phyloP scores from a whole-genome alignment of 2,888 invertebrate genomes.

The Pseudococcus jackbeardsleyi region DNA sequence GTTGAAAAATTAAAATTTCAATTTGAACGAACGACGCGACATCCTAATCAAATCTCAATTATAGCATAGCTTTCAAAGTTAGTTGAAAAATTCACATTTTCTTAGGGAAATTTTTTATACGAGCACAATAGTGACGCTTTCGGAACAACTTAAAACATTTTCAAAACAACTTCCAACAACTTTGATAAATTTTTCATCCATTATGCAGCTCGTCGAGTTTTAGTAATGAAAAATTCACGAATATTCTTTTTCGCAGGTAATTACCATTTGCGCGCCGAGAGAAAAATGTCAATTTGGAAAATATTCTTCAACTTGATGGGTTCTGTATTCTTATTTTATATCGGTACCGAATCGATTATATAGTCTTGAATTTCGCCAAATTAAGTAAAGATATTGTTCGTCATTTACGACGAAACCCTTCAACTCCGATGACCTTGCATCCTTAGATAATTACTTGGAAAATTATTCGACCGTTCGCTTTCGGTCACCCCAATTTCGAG shows the following conservation, averaged over 20 bases:
- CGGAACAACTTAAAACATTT: background rate
- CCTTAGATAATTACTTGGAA: background rate
- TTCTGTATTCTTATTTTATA: background rate
- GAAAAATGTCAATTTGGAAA: background rate
- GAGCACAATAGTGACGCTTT: background rate
- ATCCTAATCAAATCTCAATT: conserved; percentile 23
- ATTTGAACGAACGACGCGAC: background rate
- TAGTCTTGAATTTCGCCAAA: background rate
- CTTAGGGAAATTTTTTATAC: background rate
- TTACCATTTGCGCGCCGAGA: background rate
- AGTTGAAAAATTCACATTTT: conserved; percentile 7
- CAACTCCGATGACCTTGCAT: background rate
- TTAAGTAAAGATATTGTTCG: background rate
- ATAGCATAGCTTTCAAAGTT: background rate
- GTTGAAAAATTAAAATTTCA: background rate
- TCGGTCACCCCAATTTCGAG: background rate
- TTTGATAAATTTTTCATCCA: conserved; percentile 20
- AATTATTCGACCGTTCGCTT: background rate
- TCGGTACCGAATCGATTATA: background rate
- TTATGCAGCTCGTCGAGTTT: background rate
- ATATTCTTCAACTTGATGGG: background rate
- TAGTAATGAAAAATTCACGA: conserved; percentile 14
- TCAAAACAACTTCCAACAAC: background rate
- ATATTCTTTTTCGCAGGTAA: conserved; percentile 13
- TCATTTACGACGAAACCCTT: background rate